Conservation (phyloP, 2,888 invertebrate species). For the Chaitophorus viminalis region DNA sequence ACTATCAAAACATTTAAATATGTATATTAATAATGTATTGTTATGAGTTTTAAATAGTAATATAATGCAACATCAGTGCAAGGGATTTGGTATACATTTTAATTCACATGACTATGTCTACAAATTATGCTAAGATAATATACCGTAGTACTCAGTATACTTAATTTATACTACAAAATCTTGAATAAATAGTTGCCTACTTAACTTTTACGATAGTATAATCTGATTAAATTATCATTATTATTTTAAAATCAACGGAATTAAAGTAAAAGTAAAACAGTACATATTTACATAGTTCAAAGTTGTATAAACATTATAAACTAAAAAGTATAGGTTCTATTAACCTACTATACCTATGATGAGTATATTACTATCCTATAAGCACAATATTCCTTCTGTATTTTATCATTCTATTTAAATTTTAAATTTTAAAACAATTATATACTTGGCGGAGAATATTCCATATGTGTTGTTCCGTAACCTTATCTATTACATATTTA, state of each 20-base stretch:
- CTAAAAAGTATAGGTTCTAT: not conserved
- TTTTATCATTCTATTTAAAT: not conserved
- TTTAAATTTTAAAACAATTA: not conserved
- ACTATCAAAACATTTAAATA: not conserved
- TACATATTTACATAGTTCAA: too few species aligned
- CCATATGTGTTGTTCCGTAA: not conserved
- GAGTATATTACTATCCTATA: not conserved
- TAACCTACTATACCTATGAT: not conserved
- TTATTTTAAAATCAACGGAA: too few species aligned
- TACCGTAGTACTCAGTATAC: not conserved
- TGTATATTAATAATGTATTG: not conserved
- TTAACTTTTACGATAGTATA: not conserved
- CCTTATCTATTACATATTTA: not conserved
- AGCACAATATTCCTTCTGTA: not conserved
- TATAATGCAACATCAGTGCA: not conserved
- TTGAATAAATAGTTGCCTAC: not conserved
- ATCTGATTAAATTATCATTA: not conserved
- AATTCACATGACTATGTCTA: not conserved
- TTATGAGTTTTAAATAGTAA: conserved; percentile 18
- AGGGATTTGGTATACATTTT: not conserved
- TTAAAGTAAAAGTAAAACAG: too few species aligned
- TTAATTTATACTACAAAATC: not conserved
- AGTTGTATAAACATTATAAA: not conserved
- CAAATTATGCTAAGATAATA: not conserved
- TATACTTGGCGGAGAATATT: not conserved